Evolutionary conservation across 2,888 invertebrate species (phyloP), one percentile per base, ranked within the genome.

Genomic region (Hypselothyrea guttata): DNA sequence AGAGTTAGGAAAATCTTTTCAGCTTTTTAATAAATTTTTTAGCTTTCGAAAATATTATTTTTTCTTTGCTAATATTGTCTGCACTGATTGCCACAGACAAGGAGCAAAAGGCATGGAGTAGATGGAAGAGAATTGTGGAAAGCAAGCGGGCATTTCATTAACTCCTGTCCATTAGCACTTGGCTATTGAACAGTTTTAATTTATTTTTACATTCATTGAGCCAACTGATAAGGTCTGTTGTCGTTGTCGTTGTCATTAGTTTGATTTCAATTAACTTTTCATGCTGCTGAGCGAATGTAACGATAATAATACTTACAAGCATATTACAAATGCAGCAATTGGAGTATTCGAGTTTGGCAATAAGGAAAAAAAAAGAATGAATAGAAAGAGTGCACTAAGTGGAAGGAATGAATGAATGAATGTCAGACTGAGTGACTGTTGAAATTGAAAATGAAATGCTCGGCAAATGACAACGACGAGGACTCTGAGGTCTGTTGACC

Each of bases 201-300:
- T 79, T 82, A 82, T 73, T 82, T 22, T 82, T 62, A 78, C 79
- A 79, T 82, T 78, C 73, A 78, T 73, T 69, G 71, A 62, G 71
- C 61, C 62, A 82, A 68, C 75, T 56, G 78, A 82, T 78, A 78
- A 78, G 73, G 71, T n/a, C n/a, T n/a, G n/a, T n/a, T n/a, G n/a
- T 28, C 55, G 48, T 28, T 15, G 42, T 4, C 37, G 45, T 62
- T 58, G 69, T 51, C 83, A 75, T 84, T 83, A 84, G 75, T 82
- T 84, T 84, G 83, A 79, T 84, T 84, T 84, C 83, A 83, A 84
- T 84, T 84, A 84, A 84, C 83, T 84, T 83, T 77, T 71, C 73
- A 83, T 77, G 83, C 68, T 73, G 63, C 31, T 41, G 41, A 65
- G 65, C 65, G 61, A 45, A 72, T 77, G 68, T 71, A 67, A 79